phyloP scores from a whole-genome alignment of 2,797 vertebrate genomes.

The Manis crassicaudata region DNA sequence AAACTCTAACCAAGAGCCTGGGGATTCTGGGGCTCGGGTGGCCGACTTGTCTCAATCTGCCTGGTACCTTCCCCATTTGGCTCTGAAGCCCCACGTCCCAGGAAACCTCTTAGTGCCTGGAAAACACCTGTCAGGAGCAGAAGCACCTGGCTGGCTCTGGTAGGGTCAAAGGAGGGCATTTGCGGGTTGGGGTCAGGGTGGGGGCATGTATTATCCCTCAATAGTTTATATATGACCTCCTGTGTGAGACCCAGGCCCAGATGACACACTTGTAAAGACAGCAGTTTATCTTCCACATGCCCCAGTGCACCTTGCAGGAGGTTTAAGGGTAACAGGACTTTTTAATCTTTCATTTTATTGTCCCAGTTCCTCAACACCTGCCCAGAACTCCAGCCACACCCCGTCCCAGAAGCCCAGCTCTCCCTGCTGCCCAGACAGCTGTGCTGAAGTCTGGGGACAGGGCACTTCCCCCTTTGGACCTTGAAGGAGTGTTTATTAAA shows the following conservation, averaged over 20 bases:
- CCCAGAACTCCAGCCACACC: background rate
- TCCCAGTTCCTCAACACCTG: too few relatives aligned
- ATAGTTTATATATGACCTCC: background rate
- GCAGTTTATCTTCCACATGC: background rate
- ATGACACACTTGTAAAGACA: background rate
- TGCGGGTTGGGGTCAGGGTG: background rate
- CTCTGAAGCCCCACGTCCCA: rapidly evolving
- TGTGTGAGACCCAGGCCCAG: background rate
- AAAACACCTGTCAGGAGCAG: background rate
- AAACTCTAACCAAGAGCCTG: background rate
- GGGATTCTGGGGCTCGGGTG: background rate
- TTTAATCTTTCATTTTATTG: background rate
- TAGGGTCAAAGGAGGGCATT: background rate
- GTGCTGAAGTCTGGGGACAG: background rate
- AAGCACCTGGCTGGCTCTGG: background rate
- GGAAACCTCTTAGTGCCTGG: background rate
- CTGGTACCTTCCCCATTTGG: background rate
- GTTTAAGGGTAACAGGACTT: background rate
- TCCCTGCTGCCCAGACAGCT: background rate
- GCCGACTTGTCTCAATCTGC: background rate
- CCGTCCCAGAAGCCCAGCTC: background rate
- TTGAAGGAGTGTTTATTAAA: background rate
- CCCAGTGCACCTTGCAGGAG: background rate
- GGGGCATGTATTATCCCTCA: background rate
- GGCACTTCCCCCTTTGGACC: background rate